These are phyloP conservation scores for Oxyura jamaicensis DNA, from an alignment of 2,113 vertebrate genomes.

Conservation along the genomic window DNA sequence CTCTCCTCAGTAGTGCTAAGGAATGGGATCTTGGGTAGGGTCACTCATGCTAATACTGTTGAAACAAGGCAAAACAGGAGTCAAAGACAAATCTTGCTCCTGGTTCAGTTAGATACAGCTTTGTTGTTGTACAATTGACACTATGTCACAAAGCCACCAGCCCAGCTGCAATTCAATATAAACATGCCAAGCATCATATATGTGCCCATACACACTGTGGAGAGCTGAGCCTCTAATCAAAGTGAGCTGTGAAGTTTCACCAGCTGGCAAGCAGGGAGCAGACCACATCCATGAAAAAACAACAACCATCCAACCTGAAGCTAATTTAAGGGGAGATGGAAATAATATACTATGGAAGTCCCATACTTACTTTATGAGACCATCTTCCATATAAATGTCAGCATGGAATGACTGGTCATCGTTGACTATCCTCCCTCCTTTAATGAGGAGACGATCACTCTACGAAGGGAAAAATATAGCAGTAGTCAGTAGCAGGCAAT, in stretches of 20 bases:
- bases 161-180: background rate
- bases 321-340: background rate
- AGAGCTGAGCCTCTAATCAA: background rate
- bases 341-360: background rate
- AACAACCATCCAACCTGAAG: background rate
- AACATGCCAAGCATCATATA: background rate
- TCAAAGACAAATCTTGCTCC: background rate
- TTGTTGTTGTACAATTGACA: background rate
- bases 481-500: background rate
- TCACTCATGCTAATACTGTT: background rate
- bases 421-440: slow-evolving; percentile 96
- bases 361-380: slow-evolving; percentile 92
- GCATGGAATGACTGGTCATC: slow-evolving; percentile 97
- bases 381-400: slow-evolving; percentile 98
- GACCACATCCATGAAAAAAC: background rate
- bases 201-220: background rate
- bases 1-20: background rate
- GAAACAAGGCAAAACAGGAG: background rate
- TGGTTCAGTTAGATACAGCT: background rate
- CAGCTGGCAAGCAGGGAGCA: background rate
- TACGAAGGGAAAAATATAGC: slow-evolving; percentile 65
- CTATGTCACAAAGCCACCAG: background rate
- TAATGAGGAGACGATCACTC: slow-evolving; percentile 96
- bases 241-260: background rate
- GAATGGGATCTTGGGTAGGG: background rate